A percentile compares a stretch with the other conserved stretches of the same genome.
These are phyloP conservation scores for Podarcis muralis DNA, from an alignment of 2,113 vertebrate genomes.

Conservation along the genomic window DNA sequence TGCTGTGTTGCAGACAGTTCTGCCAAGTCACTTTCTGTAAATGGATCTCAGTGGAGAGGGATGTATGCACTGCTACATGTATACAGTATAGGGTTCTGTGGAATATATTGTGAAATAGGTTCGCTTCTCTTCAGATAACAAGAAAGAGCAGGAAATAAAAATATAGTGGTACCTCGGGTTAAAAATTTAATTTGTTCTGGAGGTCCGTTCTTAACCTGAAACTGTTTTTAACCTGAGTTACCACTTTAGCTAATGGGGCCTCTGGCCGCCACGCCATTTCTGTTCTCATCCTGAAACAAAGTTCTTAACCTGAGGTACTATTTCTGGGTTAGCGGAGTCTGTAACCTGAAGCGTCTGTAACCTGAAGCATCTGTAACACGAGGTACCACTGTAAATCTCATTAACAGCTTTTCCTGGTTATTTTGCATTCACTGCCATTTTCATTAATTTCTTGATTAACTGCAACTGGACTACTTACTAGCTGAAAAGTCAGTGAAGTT, in stretches of 20 bases:
- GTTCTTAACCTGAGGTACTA: no score
- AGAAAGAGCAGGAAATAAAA: neutral
- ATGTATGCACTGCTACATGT: neutral
- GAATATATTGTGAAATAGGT: neutral
- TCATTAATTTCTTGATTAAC: neutral
- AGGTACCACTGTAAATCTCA: neutral
- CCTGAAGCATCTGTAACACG: no score
- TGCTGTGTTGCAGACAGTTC: neutral
- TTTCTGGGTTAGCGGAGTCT: no score
- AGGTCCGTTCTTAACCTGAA: no score
- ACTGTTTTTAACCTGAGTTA: no score
- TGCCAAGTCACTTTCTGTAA: slow-evolving; percentile 1
- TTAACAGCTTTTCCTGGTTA: neutral
- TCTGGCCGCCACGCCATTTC: no score
- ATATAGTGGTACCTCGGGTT: no score
- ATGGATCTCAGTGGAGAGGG: neutral
- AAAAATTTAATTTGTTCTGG: no score
- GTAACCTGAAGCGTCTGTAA: no score
- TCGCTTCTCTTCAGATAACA: neutral
- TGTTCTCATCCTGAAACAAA: no score
- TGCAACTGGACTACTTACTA: neutral
- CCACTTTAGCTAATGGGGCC: no score
- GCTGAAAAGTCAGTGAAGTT: neutral
- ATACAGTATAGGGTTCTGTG: neutral
- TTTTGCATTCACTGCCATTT: neutral